Evolutionary conservation across 2,113 vertebrate species (phyloP).

Genomic region (Alouatta palliata): DNA sequence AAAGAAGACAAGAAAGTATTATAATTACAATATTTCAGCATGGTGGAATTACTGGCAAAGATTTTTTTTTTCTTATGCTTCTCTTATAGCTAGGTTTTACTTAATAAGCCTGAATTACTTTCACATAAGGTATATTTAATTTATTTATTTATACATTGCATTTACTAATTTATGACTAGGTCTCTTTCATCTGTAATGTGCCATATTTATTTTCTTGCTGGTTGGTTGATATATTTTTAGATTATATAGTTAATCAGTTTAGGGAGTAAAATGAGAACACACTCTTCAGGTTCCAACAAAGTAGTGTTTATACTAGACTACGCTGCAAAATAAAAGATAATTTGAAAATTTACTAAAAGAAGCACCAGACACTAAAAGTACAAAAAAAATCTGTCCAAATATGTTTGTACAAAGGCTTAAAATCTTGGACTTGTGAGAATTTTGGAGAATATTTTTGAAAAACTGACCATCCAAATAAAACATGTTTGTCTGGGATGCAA

Average conservation of each 20-base stretch:
- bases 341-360: conserved; percentile 43
- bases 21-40: not conserved
- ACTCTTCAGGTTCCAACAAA: not conserved
- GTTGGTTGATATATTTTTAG: conserved; percentile 20
- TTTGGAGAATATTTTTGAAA: conserved; percentile 69
- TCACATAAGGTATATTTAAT: not conserved
- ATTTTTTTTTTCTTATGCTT: not conserved
- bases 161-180: not conserved
- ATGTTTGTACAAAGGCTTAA: conserved; percentile 59
- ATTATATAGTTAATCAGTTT: not conserved
- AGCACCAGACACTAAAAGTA: conserved; percentile 30
- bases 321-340: conserved; percentile 30
- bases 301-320: not conserved
- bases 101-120: not conserved
- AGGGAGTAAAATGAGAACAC: not conserved
- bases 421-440: conserved; percentile 47
- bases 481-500: conserved; percentile 53
- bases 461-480: conserved; percentile 67
- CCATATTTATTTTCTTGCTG: not conserved
- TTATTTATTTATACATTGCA: not conserved
- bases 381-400: conserved; percentile 30
- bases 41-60: not conserved
- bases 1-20: not conserved
- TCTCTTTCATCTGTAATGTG: not conserved
- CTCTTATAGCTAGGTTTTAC: not conserved